These are phyloP conservation scores for Dendrocopos noguchii DNA, from an alignment of 2,113 vertebrate species.

Conservation along the genomic window DNA sequence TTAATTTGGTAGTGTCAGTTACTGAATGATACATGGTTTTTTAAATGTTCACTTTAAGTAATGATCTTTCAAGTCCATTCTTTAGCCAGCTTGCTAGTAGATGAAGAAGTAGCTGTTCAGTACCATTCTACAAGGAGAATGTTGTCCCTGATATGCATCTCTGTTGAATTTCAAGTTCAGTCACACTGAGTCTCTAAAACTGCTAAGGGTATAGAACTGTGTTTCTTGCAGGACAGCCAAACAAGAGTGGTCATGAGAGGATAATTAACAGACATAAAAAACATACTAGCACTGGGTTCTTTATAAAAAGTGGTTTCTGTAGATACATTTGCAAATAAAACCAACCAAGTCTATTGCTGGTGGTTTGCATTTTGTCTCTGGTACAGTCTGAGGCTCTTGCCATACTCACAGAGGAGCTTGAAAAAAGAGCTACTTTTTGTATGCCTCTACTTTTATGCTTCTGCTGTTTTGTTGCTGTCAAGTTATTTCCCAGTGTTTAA, in stretches of 20 bases:
- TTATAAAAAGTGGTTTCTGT: neutral
- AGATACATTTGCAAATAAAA: neutral
- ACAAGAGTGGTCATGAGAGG: neutral
- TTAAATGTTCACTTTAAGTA: neutral
- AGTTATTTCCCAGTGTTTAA: neutral
- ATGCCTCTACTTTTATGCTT: neutral
- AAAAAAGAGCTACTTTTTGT: neutral
- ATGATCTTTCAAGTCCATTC: neutral
- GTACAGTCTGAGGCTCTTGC: neutral
- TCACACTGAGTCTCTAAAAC: neutral
- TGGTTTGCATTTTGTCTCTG: neutral
- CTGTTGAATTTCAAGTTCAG: neutral
- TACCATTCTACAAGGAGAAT: neutral
- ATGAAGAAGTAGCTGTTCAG: neutral
- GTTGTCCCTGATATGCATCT: neutral
- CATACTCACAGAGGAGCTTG: neutral
- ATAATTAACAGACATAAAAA: neutral
- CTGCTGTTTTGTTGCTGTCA: neutral
- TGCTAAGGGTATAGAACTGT: neutral
- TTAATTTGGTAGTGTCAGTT: neutral
- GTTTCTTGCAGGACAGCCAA: neutral
- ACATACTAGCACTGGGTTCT: too few relatives aligned
- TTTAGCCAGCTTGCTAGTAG: neutral
- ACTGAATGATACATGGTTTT: neutral
- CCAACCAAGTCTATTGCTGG: neutral